phyloP scores from a whole-genome alignment of 2,113 vertebrate genomes.

The Anser brachyrhynchus region DNA sequence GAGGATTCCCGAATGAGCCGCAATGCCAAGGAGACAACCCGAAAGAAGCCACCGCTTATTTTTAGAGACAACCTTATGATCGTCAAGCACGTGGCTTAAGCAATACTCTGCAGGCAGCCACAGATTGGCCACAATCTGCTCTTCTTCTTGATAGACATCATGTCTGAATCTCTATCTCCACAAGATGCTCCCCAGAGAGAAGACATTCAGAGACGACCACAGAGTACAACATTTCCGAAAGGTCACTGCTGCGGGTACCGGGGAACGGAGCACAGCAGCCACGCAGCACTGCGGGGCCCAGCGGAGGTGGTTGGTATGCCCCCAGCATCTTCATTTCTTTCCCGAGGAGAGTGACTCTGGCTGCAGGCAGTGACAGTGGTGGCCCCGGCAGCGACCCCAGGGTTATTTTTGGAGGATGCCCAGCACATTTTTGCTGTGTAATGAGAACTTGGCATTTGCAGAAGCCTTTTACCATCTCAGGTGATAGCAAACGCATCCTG shows the following conservation, averaged over 20 bases:
- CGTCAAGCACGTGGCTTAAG: slow-evolving; percentile 36
- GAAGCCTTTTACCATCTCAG: rapidly evolving
- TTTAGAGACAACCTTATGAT: slow-evolving; percentile 61
- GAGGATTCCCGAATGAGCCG: slow-evolving; percentile 32
- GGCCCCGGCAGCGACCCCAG: rapidly evolving
- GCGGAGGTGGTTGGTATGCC: slow-evolving; percentile 39
- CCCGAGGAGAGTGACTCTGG: not conserved
- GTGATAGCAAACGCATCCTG: not conserved
- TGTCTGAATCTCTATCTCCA: slow-evolving; percentile 61
- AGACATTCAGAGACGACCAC: slow-evolving; percentile 57
- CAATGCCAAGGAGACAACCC: not conserved
- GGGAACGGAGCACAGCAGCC: not conserved
- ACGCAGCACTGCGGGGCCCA: not conserved
- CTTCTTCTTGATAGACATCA: slow-evolving; percentile 58
- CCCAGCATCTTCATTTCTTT: slow-evolving; percentile 17
- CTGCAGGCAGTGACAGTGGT: not conserved
- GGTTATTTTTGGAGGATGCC: not conserved
- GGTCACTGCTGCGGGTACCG: slow-evolving; percentile 19
- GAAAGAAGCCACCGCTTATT: slow-evolving; percentile 43
- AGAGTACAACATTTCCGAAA: slow-evolving; percentile 26
- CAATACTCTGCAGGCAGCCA: slow-evolving; percentile 22
- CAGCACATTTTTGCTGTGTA: not conserved
- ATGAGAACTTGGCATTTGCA: not conserved
- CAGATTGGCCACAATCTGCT: slow-evolving; percentile 59
- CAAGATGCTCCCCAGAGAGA: slow-evolving; percentile 49